These are phyloP conservation scores for Noctilio leporinus DNA, from an alignment of 2,113 vertebrate species.

Conservation along the genomic window DNA sequence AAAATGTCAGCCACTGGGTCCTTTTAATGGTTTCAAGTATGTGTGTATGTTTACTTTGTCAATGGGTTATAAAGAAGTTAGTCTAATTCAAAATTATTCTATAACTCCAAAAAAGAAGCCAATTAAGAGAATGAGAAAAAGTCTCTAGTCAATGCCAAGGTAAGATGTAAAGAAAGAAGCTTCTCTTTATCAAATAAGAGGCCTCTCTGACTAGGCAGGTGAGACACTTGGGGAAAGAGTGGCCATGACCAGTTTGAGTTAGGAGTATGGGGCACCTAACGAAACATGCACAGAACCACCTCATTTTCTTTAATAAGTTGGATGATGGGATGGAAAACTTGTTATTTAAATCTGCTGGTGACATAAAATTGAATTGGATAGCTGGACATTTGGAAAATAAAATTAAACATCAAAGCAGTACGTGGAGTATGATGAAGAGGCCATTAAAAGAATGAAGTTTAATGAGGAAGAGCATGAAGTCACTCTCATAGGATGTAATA, in stretches of 20 bases:
- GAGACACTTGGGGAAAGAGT: neutral
- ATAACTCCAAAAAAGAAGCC: neutral
- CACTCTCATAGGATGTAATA: neutral
- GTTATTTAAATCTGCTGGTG: neutral
- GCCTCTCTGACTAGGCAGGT: neutral
- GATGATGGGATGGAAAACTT: neutral
- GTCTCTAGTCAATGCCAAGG: neutral
- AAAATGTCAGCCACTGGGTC: neutral
- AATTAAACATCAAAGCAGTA: slow-evolving; percentile 8
- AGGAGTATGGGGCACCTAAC: neutral
- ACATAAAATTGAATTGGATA: neutral
- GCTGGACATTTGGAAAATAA: neutral
- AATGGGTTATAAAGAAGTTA: neutral
- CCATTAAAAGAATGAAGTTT: neutral
- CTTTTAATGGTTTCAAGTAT: neutral
- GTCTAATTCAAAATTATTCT: neutral
- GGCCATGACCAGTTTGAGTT: neutral
- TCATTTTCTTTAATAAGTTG: neutral
- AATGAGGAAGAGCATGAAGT: neutral
- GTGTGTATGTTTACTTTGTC: neutral
- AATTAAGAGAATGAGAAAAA: neutral
- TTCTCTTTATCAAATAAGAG: neutral
- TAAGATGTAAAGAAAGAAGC: neutral
- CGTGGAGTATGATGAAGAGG: neutral
- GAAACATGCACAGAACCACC: neutral